These are phyloP conservation scores for Prorops nasuta DNA, from an alignment of 1,140 invertebrate genomes.

Conservation along the genomic window DNA sequence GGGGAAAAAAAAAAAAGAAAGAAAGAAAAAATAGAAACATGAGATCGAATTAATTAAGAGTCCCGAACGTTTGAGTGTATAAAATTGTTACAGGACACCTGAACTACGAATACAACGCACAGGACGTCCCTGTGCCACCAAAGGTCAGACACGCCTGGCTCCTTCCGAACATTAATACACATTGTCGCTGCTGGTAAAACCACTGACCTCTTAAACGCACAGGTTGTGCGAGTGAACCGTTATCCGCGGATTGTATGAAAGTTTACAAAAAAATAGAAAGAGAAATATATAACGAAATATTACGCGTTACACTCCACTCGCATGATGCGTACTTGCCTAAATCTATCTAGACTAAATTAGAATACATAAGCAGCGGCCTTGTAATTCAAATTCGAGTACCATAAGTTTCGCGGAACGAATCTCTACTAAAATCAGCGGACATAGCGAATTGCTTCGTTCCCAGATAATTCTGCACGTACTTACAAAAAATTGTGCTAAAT, in stretches of 20 bases:
- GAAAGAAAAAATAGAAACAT: no score
- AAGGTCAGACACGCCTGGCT: slow-evolving; percentile 43
- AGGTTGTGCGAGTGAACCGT: slow-evolving; percentile 8
- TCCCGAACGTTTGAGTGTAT: slow-evolving; percentile 43
- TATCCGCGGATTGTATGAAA: no score
- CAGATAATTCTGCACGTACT: slow-evolving; percentile 14
- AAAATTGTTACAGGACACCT: slow-evolving; percentile 41
- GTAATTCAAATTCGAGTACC: slow-evolving; percentile 14
- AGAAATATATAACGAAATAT: no score
- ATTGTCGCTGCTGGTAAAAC: slow-evolving; percentile 54
- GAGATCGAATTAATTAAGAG: slow-evolving; percentile 38
- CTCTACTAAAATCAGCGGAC: slow-evolving; percentile 5
- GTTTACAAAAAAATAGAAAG: no score
- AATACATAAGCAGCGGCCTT: slow-evolving; percentile 7
- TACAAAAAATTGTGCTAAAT: slow-evolving; percentile 5
- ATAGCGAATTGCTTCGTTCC: slow-evolving; percentile 7
- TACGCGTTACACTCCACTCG: no score
- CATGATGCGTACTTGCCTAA: slow-evolving; percentile 7
- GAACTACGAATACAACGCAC: slow-evolving; percentile 35
- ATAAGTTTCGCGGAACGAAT: slow-evolving; percentile 9
- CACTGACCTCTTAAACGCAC: slow-evolving; percentile 25
- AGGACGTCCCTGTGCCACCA: slow-evolving; percentile 28
- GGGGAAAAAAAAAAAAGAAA: slow-evolving; percentile 14
- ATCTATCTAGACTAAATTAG: slow-evolving; percentile 17
- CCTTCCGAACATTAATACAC: slow-evolving; percentile 51